Base-by-base conservation (phyloP, 2,113 vertebrate genomes). In the Pardalotus punctatus region DNA sequence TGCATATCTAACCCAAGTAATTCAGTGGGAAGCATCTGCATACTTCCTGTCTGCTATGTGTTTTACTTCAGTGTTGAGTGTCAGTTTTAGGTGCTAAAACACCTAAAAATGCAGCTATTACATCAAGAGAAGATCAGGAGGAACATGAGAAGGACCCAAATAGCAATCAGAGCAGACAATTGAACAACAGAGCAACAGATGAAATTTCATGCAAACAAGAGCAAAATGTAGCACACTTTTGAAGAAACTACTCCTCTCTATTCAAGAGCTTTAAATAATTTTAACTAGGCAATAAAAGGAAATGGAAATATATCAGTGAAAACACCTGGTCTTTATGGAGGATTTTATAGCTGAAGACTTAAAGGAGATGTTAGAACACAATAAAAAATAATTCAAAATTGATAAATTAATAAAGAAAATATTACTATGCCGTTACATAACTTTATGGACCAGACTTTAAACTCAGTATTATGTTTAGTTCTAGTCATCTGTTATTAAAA, bases 181-280 rank as follows among this genome's bases (percentile, higher is more conserved):
- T 76, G 89, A 91, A 87, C 36, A 96, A 36, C 42, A 58, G 31
- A 85, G 24, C 33, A 91, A 69, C 4, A 80, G 54, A 65, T 35
- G 43, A 81, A 84, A 89, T 87, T 87, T 74, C 48, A 62, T 31
- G 14, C 51, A 83, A 93, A 70, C 38, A 84, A 82, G 42, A 31
- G 35, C 27, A 90, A 97, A 33, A 91, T 9, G 19, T 38, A 91
- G 54, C 20, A 50, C 7, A 24, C 27, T 70, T 85, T 36, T 3
- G 6, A 90, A 93, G 58, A 91, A 91, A 83, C 28, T 82, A 64
- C 18, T 83, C 36, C 31, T 69, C 19, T 76, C 43, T 38, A 82
- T n/a, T 47, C 42, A 70, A 27, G 33, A 65, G 27, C 48, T 94
- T 90, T 93, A 87, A 94, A 90, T 88, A 94, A 78, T 62, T 92